A percentile compares a stretch with the other conserved stretches of the same genome.
These are phyloP conservation scores for Sphyrna mokarran DNA, from an alignment of 2,113 vertebrate genomes.

Conservation along the genomic window DNA sequence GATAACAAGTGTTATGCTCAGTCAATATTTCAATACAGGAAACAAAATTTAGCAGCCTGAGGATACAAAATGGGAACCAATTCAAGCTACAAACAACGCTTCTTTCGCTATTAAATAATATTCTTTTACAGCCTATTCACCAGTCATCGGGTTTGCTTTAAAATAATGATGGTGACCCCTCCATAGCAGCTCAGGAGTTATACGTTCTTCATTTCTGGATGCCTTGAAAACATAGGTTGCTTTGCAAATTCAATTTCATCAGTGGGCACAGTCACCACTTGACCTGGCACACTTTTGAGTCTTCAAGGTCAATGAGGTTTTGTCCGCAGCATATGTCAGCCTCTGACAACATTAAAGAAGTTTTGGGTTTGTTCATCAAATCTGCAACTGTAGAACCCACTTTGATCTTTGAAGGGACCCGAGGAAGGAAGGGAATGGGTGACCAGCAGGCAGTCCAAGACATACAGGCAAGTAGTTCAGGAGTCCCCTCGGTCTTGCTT, in stretches of 20 bases:
- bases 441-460: too few relatives aligned
- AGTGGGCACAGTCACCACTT: slow-evolving; percentile 64
- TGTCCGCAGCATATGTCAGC: slow-evolving; percentile 52
- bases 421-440: too few relatives aligned
- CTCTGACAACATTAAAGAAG: too few relatives aligned
- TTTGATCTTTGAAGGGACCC: too few relatives aligned
- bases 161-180: slow-evolving; percentile 55
- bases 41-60: not conserved
- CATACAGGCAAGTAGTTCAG: too few relatives aligned
- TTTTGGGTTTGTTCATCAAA: too few relatives aligned
- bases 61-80: not conserved
- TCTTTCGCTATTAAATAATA: not conserved
- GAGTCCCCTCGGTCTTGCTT: too few relatives aligned
- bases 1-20: not conserved
- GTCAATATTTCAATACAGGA: not conserved
- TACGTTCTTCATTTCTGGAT: slow-evolving; percentile 61
- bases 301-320: slow-evolving; percentile 71
- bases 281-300: slow-evolving; percentile 73
- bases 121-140: slow-evolving; percentile 39
- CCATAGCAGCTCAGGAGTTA: slow-evolving; percentile 66
- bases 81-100: not conserved
- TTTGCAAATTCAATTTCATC: slow-evolving; percentile 77
- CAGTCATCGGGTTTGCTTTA: slow-evolving; percentile 56
- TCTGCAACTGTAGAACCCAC: too few relatives aligned
- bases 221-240: slow-evolving; percentile 70